Percentiles rank a stretch among this genome's conserved stretches.
Evolutionary conservation across 2,888 invertebrate species (phyloP).

Genomic region (Drosophila aldrichi): DNA sequence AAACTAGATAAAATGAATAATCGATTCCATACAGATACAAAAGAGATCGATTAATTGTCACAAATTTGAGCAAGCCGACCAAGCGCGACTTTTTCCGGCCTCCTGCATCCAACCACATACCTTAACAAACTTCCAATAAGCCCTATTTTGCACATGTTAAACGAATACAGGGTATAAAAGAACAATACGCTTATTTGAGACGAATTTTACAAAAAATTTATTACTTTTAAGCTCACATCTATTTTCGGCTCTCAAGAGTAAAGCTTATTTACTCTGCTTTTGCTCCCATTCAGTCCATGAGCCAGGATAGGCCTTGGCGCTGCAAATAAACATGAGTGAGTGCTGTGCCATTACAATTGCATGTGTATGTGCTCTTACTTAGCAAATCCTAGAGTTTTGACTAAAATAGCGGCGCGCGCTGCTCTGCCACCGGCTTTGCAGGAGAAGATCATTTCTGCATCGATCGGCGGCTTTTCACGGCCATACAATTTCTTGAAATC

Average conservation of each 20-base stretch:
- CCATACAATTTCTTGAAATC: slow-evolving; percentile 84
- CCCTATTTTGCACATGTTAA: not conserved
- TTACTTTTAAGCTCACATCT: slow-evolving; percentile 18
- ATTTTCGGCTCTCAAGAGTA: not conserved
- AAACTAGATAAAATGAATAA: not conserved
- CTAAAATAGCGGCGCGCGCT: slow-evolving; percentile 88
- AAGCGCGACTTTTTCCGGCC: not conserved
- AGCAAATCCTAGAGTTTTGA: slow-evolving; percentile 76
- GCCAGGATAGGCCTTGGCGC: slow-evolving; percentile 83
- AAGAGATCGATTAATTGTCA: not conserved
- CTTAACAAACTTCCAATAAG: not conserved
- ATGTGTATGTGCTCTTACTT: slow-evolving; percentile 73
- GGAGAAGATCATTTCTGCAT: slow-evolving; percentile 88
- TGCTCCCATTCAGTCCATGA: slow-evolving; percentile 85
- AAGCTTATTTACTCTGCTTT: slow-evolving; percentile 67
- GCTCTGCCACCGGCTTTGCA: slow-evolving; percentile 90
- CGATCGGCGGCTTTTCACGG: slow-evolving; percentile 87
- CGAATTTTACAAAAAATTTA: slow-evolving; percentile 25
- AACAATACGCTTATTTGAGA: not conserved
- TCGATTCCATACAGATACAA: not conserved
- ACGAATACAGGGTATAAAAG: not conserved
- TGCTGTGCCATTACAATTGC: slow-evolving; percentile 6
- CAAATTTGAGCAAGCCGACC: not conserved
- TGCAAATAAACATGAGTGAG: slow-evolving; percentile 49
- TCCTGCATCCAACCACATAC: not conserved